phyloP scores from a whole-genome alignment of 2,888 invertebrate species.

The Pocota personata region DNA sequence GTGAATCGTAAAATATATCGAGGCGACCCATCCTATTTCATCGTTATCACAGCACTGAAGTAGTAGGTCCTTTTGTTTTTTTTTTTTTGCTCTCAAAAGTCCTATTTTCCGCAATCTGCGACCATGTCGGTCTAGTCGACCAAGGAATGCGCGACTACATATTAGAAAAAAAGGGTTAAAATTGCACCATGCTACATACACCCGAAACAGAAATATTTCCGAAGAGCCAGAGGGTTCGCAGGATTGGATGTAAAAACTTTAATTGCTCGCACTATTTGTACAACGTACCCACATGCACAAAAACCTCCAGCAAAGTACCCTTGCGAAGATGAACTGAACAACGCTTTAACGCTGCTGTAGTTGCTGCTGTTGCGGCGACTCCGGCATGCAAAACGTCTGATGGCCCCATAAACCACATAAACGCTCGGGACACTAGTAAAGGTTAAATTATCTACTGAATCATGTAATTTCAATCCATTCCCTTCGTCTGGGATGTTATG shows the following conservation, averaged over 20 bases:
- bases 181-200: conserved; percentile 1
- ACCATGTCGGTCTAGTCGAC: conserved; percentile 48
- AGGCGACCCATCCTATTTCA: conserved; percentile 62
- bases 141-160: conserved; percentile 49
- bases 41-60: conserved; percentile 53
- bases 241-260: conserved; percentile 51
- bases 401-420: conserved; percentile 72
- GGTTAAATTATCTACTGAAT: conserved; percentile 73
- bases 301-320: conserved; percentile 35
- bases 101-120: conserved; percentile 55
- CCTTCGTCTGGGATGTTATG: conserved; percentile 59
- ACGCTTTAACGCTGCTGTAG: conserved; percentile 42
- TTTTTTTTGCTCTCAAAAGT: conserved; percentile 38
- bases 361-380: conserved; percentile 34
- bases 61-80: conserved; percentile 35
- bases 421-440: conserved; percentile 70
- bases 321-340: conserved; percentile 4
- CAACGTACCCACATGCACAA: conserved; percentile 41
- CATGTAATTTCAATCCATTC: conserved; percentile 72
- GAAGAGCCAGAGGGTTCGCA: background rate
- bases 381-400: conserved; percentile 56
- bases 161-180: conserved; percentile 45
- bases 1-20: conserved; percentile 55
- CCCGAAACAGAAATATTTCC: conserved; percentile 41
- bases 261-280: conserved; percentile 67